These are phyloP conservation scores for Drosophila ezoana DNA, from an alignment of 2,888 invertebrate genomes.

Conservation along the genomic window DNA sequence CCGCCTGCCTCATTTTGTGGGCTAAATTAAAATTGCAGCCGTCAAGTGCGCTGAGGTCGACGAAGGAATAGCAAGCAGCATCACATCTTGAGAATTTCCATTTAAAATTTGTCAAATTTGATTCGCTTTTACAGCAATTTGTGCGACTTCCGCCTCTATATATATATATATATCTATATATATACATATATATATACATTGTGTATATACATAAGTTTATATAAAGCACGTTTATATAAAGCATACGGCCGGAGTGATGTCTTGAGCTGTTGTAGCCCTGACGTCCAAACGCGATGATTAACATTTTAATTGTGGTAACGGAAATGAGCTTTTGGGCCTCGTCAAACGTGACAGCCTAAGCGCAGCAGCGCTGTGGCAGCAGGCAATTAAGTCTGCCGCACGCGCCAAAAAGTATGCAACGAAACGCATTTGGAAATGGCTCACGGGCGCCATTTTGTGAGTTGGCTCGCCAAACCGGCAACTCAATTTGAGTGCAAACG, in stretches of 20 bases:
- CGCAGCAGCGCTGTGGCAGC: constrained; percentile 22
- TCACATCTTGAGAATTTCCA: constrained; percentile 27
- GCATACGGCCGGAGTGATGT: constrained; percentile 25
- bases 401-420: constrained; percentile 32
- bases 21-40: constrained; percentile 75
- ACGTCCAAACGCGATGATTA: constrained; percentile 52
- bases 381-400: constrained; percentile 51
- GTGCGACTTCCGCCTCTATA: constrained; percentile 12
- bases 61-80: constrained; percentile 1
- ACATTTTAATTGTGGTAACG: constrained; percentile 73
- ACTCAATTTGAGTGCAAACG: constrained; percentile 60
- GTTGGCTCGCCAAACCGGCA: constrained; percentile 31
- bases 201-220: too few species aligned
- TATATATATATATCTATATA: background rate
- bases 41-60: constrained; percentile 53
- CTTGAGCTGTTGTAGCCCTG: constrained; percentile 22
- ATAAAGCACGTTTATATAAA: background rate
- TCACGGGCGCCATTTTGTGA: constrained; percentile 48
- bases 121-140: constrained; percentile 30
- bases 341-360: constrained; percentile 54
- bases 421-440: constrained; percentile 48
- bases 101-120: constrained; percentile 45
- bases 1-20: constrained; percentile 58
- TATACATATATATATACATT: constrained; percentile 5
- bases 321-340: constrained; percentile 68